Base-by-base conservation (phyloP, 2,113 vertebrate species). In the Platichthys flesus region DNA sequence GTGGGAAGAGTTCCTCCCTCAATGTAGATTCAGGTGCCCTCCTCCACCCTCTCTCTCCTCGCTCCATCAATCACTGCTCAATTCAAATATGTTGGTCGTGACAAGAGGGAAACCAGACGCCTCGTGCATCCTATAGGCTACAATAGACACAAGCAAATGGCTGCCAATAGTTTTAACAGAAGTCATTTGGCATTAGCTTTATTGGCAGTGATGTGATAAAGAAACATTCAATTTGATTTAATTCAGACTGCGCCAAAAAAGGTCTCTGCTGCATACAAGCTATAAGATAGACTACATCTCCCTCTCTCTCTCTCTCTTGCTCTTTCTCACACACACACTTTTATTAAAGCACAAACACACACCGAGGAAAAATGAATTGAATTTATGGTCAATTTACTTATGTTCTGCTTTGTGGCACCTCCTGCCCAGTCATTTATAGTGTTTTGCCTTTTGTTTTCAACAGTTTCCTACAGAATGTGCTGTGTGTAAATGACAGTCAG, bases 341-440 rank as follows among this genome's bases (percentile, higher is more conserved):
- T 18, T 8, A 31, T 12, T n/a, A 10, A 35, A 5, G 37, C 57
- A 31, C 59, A 61, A 51, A 59, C 31, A 67, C 49, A 62, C 56
- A 63, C n/a, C 10, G 18, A 62, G 56, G 74, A 49, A 66, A 67
- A 72, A 20, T 82, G 45, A 87, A 90, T 84, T 81, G 24, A 83
- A 91, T 93, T 88, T 87, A 93, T 90, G 66, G 66, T 73, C 89
- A 89, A 86, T 93, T 89, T 90, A 69, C 80, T 90, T 86, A 74
- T 86, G 74, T 71, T 86, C 89, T 89, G 83, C 85, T 91, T 72
- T 13, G 1, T 37, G 61, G n/a, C 74, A 63, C 81, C 71, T 84
- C 71, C 63, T 78, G 70, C 45, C 58, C 71, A 12, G 18, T 73
- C 68, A 60, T 74, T 74, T 73, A 24, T 3, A 59, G 45, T n/a